A percentile compares a stretch with the other conserved stretches of the same genome.
phyloP scores from a whole-genome alignment of 23 tunicate genomes.

The Aplidium turbinatum region DNA sequence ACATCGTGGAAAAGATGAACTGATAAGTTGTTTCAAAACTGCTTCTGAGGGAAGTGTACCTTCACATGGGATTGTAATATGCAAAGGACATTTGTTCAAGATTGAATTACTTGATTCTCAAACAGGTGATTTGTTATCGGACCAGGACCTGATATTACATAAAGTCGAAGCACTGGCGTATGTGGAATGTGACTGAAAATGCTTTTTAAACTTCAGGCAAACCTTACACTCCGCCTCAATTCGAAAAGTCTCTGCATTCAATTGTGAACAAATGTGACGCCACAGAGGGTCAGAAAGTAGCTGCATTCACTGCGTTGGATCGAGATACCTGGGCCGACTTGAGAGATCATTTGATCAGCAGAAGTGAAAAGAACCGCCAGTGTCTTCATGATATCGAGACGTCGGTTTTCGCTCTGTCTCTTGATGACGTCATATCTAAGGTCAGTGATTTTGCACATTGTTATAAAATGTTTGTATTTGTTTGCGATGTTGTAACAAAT shows the following conservation, averaged over 20 bases:
- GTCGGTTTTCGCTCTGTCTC: conserved; percentile 38
- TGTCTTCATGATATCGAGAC: conserved; percentile 42
- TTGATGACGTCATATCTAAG: conserved; percentile 39
- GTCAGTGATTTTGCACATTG: conserved; percentile 13
- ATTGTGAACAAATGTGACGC: conserved; percentile 23
- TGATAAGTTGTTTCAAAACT: conserved; percentile 49
- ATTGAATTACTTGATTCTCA: conserved; percentile 18
- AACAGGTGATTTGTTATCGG: conserved; percentile 27
- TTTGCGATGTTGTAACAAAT: too few species aligned
- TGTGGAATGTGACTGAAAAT: too few species aligned
- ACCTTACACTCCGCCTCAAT: conserved; percentile 60
- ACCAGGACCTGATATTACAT: too few species aligned
- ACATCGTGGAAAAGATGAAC: conserved; percentile 40
- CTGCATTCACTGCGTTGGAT: conserved; percentile 61
- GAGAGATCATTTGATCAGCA: conserved; percentile 26
- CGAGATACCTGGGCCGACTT: conserved; percentile 69
- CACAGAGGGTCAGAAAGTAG: conserved; percentile 35
- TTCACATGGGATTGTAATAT: conserved; percentile 50
- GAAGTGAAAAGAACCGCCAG: conserved; percentile 31
- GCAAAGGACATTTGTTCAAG: conserved; percentile 45
- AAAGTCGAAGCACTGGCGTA: too few species aligned
- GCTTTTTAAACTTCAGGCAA: too few species aligned
- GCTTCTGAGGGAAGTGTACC: conserved; percentile 58
- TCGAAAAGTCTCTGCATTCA: conserved; percentile 14
- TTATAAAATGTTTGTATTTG: too few species aligned